A percentile compares a stretch with the other conserved stretches of the same genome.
These are phyloP conservation scores for Plumapathes pennacea DNA, from an alignment of 92 coral and sea anemone genomes.

Conservation along the genomic window DNA sequence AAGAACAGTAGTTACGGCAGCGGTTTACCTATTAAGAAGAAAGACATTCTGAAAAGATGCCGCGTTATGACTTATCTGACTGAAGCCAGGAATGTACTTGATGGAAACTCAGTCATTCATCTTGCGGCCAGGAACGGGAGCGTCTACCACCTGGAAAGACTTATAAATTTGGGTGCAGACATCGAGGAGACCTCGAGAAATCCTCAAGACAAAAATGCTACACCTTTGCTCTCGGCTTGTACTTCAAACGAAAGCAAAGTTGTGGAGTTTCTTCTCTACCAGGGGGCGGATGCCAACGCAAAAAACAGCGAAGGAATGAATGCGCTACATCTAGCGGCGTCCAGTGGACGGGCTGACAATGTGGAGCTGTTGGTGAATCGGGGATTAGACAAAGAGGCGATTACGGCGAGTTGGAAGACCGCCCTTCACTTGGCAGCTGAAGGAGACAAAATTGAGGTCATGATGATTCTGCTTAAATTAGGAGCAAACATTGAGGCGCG, in stretches of 20 bases:
- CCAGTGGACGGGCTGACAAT: constrained; percentile 5
- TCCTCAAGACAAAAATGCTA: constrained; percentile 28
- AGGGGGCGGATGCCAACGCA: constrained; percentile 7
- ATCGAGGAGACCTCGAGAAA: constrained; percentile 14
- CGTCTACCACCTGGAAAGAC: constrained; percentile 19
- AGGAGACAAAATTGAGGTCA: constrained; percentile 19
- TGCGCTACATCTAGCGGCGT: constrained; percentile 34
- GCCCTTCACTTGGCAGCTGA: constrained; percentile 24
- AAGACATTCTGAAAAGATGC: constrained; percentile 17
- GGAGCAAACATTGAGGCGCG: constrained; percentile 36
- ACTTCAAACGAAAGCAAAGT: constrained; percentile 7
- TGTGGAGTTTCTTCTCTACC: constrained; percentile 15
- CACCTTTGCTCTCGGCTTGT: constrained; percentile 37
- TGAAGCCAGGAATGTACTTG: neutral
- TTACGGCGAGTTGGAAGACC: constrained; percentile 23
- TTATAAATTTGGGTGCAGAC: constrained; percentile 13
- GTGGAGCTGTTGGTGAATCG: constrained; percentile 4
- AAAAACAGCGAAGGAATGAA: constrained; percentile 7
- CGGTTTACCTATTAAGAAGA: no score
- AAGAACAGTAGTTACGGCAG: no score
- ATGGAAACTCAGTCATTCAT: constrained; percentile 15
- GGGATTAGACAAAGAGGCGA: constrained; percentile 21
- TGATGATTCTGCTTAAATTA: constrained; percentile 19
- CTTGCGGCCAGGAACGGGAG: constrained; percentile 25
- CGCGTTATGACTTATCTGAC: constrained; percentile 17